Evolutionary conservation across 2,888 invertebrate species (phyloP), one percentile per base, ranked within the genome.

Genomic region (Xestoiulus laeticollis): DNA sequence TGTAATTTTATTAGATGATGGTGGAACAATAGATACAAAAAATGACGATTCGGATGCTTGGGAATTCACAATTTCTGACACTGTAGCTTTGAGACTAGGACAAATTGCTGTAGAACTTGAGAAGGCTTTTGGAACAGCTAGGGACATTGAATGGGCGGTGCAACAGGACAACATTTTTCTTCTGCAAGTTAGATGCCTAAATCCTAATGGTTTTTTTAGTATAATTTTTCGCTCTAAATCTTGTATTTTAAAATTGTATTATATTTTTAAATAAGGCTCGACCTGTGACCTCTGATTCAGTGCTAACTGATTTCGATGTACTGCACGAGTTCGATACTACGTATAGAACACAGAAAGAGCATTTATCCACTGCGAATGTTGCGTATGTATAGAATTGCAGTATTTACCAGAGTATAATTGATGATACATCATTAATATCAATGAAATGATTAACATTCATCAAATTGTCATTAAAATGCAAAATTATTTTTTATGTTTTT

Each of bases 91-190:
- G 6, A 91, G 91, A 89, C 91, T 96, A 86, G 95, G 94, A 1
- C 90, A 91, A 89, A 91, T 94, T 84, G 95, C 94, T 0, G 91
- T 94, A 0, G 90, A 92, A 30, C 92, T 96, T 89, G 96, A 97
- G 91, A 92, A 93, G 82, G 91, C 94, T 22, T 96, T 95, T 92
- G 95, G 95, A 0, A 93, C 94, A 1, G 94, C 95, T 0, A 93
- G 96, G 89, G 96, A 97, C 91, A 94, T 97, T 88, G 97, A 97
- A 92, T 97, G 96, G 95, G 96, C 96, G 12, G 91, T 96, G 78
- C 92, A 91, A 88, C 92, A 94, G 91, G 95, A 94, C 90, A 88
- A 84, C 19, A 83, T 89, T 32, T 89, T 43, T 30, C 53, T 89
- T 26, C 78, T 89, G 26, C 89, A 89, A 78, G 89, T 89, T 84